phyloP scores from a whole-genome alignment of 2,797 vertebrate genomes.

The Catostomus latipinnis region DNA sequence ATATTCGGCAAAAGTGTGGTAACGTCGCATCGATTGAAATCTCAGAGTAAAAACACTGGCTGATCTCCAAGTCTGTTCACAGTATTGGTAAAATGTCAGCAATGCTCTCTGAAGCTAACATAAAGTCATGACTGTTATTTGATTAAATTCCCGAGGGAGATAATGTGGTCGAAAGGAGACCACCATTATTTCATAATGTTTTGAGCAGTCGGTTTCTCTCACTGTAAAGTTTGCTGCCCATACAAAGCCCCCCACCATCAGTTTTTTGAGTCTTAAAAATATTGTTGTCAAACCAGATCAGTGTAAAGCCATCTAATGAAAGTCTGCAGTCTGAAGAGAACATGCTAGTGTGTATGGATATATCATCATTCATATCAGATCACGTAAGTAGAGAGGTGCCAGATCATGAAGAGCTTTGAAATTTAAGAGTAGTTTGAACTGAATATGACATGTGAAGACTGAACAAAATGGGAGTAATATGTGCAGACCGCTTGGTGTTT shows the following conservation, averaged over 20 bases:
- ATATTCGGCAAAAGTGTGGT: slow-evolving; percentile 7
- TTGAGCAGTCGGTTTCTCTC: too few relatives aligned
- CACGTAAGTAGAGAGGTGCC: too few relatives aligned
- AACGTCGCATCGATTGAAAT: slow-evolving; percentile 15
- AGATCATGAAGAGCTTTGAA: too few relatives aligned
- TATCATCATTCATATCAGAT: too few relatives aligned
- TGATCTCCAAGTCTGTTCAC: slow-evolving; percentile 16
- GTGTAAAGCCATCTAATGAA: neutral
- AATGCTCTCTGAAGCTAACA: slow-evolving; percentile 22
- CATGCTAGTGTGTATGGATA: too few relatives aligned
- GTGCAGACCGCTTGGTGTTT: too few relatives aligned
- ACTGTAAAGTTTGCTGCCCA: slow-evolving; percentile 27
- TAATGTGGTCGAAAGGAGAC: slow-evolving; percentile 46
- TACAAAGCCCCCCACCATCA: neutral
- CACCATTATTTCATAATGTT: too few relatives aligned
- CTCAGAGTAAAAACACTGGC: slow-evolving; percentile 19
- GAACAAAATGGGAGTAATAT: too few relatives aligned
- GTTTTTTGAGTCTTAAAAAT: neutral
- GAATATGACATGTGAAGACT: too few relatives aligned
- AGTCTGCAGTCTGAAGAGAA: too few relatives aligned
- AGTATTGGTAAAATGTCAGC: slow-evolving; percentile 24
- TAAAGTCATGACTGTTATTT: slow-evolving; percentile 28
- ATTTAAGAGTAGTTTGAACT: too few relatives aligned
- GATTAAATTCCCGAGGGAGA: slow-evolving; percentile 28
- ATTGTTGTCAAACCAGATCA: neutral